These are phyloP conservation scores for Anguilla japonica DNA, from an alignment of 2,113 vertebrate species.

Conservation along the genomic window DNA sequence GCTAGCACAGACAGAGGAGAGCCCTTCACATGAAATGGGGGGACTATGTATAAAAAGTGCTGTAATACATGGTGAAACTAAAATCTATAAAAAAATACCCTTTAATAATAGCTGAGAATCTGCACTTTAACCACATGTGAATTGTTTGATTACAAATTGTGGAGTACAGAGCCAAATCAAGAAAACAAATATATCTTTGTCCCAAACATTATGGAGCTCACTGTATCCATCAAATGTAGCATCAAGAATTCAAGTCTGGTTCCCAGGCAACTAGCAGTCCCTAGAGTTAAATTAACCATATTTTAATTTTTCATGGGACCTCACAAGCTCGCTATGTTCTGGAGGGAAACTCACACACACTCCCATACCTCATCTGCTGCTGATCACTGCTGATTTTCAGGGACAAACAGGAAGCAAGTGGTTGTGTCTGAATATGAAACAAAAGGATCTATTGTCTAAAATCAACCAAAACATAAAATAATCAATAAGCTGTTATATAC, in stretches of 20 bases:
- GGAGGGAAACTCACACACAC: no score
- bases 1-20: no score
- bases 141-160: no score
- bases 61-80: no score
- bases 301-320: not conserved
- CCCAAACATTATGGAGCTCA: no score
- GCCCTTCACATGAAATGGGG: no score
- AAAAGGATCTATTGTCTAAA: conserved; percentile 6
- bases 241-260: not conserved
- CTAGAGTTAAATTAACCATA: not conserved
- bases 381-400: conserved; percentile 30
- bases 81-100: no score
- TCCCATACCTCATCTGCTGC: conserved; percentile 32
- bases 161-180: no score
- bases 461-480: not conserved
- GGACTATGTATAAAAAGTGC: no score
- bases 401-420: conserved; percentile 36
- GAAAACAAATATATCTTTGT: no score
- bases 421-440: conserved; percentile 42
- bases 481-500: not conserved
- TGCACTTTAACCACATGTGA: no score
- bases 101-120: no score
- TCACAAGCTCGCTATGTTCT: not conserved
- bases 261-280: not conserved
- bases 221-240: not conserved